Conservation (phyloP, 2,797 vertebrate species). For the Tenualosa ilisha region DNA sequence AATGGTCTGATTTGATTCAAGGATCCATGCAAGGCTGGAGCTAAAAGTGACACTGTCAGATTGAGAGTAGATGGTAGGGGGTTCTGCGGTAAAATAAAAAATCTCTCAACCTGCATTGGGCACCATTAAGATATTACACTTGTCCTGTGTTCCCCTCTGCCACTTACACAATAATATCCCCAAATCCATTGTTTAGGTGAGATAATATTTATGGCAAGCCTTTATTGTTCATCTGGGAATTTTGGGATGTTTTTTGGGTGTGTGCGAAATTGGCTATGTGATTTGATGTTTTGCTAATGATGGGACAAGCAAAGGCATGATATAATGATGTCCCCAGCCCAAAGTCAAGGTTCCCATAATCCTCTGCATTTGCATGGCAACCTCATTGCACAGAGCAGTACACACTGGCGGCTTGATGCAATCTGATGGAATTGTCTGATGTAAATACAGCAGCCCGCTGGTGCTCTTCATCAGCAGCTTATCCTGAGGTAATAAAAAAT, state of each 20-base stretch:
- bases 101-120: no score
- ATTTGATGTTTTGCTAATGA: background rate
- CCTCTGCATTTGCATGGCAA: slow-evolving; percentile 55
- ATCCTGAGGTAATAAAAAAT: slow-evolving; percentile 80
- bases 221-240: background rate
- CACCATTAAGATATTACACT: no score
- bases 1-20: no score
- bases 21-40: no score
- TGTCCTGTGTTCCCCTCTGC: no score
- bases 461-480: slow-evolving; percentile 79
- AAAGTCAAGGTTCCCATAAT: slow-evolving; percentile 54
- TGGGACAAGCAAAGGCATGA: background rate
- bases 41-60: no score
- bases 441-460: slow-evolving; percentile 72
- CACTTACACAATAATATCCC: no score
- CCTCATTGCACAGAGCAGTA: slow-evolving; percentile 53
- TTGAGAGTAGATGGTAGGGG: no score
- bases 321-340: slow-evolving; percentile 13
- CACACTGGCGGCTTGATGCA: slow-evolving; percentile 67
- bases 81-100: no score
- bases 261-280: background rate
- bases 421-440: slow-evolving; percentile 71
- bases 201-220: no score
- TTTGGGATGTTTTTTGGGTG: background rate
- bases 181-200: no score